Evolutionary conservation across 2,888 invertebrate genomes (phyloP).

Genomic region (Parelbella ahira): DNA sequence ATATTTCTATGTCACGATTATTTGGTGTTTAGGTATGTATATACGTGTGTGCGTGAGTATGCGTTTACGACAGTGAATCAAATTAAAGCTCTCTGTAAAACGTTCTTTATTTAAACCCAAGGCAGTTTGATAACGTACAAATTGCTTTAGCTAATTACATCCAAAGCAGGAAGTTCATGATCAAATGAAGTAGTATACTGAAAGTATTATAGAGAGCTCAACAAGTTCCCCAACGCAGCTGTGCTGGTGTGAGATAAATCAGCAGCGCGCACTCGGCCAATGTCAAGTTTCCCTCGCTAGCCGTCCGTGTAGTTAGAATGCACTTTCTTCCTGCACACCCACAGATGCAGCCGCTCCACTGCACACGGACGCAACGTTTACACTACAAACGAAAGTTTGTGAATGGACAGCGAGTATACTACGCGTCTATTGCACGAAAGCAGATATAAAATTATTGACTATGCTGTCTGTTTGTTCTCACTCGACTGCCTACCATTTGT

Average conservation of each 20-base stretch:
- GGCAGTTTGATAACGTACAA: too few relatives aligned
- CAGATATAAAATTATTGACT: constrained; percentile 19
- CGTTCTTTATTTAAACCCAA: too few relatives aligned
- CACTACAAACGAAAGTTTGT: constrained; percentile 45
- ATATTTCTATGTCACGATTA: too few relatives aligned
- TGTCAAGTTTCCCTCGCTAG: constrained; percentile 71
- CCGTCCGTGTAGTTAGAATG: constrained; percentile 67
- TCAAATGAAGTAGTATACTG: too few relatives aligned
- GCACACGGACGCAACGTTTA: constrained; percentile 26
- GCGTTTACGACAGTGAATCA: too few relatives aligned
- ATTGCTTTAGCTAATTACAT: too few relatives aligned
- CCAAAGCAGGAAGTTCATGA: too few relatives aligned
- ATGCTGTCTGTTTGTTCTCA: constrained; percentile 9
- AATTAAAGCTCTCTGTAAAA: too few relatives aligned
- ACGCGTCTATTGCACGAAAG: constrained; percentile 15
- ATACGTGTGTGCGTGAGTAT: too few relatives aligned
- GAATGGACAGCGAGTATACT: constrained; percentile 33
- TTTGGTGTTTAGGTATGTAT: too few relatives aligned
- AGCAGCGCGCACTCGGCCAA: constrained; percentile 33
- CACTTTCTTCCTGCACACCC: constrained; percentile 71
- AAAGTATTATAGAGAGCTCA: too few relatives aligned
- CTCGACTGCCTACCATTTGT: constrained; percentile 14
- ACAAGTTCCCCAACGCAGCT: too few relatives aligned
- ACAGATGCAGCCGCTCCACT: constrained; percentile 31
- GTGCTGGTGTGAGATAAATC: constrained; percentile 21